A percentile compares a stretch with the other conserved stretches of the same genome.
Evolutionary conservation across 2,113 vertebrate species (phyloP).

Genomic region (Poicephalus meyeri): DNA sequence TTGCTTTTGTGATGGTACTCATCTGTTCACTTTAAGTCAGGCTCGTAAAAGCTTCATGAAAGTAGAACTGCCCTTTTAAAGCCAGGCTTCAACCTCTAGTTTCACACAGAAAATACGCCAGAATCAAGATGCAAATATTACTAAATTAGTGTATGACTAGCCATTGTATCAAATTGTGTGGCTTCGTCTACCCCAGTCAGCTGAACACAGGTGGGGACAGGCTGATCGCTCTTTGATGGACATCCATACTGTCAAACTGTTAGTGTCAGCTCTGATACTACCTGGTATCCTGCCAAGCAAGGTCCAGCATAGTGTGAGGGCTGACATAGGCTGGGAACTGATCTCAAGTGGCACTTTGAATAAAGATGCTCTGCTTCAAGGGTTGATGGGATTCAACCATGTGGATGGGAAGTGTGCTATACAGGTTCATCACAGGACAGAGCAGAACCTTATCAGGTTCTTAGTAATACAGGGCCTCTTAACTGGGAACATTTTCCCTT

Average conservation of each 20-base stretch:
- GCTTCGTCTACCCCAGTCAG: neutral
- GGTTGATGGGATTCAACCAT: neutral
- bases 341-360: neutral
- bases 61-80: neutral
- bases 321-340: neutral
- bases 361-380: neutral
- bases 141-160: neutral
- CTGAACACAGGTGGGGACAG: neutral
- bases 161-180: neutral
- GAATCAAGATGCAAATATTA: neutral
- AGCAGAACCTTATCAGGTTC: neutral
- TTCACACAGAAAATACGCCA: neutral
- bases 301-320: neutral
- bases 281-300: neutral
- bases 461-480: neutral
- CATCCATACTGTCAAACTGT: neutral
- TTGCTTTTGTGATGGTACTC: neutral
- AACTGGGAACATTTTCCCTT: neutral
- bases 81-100: neutral
- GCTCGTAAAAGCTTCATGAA: neutral
- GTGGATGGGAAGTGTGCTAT: neutral
- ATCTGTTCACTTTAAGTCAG: neutral
- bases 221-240: neutral
- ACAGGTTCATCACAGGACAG: neutral
- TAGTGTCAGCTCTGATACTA: rapidly evolving